phyloP scores from a whole-genome alignment of 2,888 invertebrate species.

The Strigamia crassipes region DNA sequence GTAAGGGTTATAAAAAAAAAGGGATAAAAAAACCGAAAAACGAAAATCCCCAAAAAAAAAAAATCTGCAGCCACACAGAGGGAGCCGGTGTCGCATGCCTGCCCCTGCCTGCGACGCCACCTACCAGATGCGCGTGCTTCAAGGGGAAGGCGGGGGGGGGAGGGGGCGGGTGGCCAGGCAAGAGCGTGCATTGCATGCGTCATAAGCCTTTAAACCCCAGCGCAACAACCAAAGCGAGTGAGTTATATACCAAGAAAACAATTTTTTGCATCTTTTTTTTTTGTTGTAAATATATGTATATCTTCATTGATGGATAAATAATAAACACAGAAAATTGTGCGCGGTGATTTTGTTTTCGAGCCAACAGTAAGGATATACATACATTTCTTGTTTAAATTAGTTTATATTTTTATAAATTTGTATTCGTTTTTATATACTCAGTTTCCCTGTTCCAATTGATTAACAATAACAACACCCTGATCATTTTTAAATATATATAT shows the following conservation, averaged over 20 bases:
- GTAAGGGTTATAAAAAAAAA: background rate
- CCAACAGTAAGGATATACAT: background rate
- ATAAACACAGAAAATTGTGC: no score
- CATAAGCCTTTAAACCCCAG: conserved; percentile 34
- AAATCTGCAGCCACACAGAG: conserved; percentile 19
- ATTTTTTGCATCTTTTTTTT: background rate
- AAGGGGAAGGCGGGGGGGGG: background rate
- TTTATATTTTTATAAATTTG: background rate
- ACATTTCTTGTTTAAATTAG: background rate
- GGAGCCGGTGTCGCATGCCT: conserved; percentile 29
- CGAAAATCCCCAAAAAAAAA: conserved; percentile 1
- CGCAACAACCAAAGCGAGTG: conserved; percentile 42
- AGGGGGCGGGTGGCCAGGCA: conserved; percentile 11
- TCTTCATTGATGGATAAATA: background rate
- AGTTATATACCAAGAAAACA: conserved; percentile 35
- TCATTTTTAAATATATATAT: background rate
- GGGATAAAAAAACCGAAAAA: conserved; percentile 12
- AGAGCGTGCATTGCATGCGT: conserved; percentile 37
- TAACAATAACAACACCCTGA: background rate
- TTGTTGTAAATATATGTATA: background rate
- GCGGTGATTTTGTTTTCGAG: background rate
- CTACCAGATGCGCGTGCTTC: conserved; percentile 22
- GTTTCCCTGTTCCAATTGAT: conserved; percentile 3
- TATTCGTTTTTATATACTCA: background rate
- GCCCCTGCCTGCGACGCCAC: conserved; percentile 32